Evolutionary conservation across 2,797 vertebrate species (phyloP), one percentile per base, ranked within the genome.

Genomic region (Rhinatrema bivittatum): DNA sequence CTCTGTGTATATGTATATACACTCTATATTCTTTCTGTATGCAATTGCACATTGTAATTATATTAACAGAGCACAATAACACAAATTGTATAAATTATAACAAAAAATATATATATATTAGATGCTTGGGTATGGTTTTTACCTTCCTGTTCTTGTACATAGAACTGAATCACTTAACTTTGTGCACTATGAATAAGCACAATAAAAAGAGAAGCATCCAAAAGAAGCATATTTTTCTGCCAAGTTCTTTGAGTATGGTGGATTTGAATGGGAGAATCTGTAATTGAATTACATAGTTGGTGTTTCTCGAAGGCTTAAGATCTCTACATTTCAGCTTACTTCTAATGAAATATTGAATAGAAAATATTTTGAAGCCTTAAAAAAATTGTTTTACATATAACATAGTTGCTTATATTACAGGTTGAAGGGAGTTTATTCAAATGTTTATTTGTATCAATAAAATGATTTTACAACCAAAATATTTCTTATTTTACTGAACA

Each of bases 361-460:
- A n/a, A n/a, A n/a, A n/a, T n/a, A n/a, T n/a, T n/a, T n/a, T n/a
- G n/a, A n/a, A n/a, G n/a, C n/a, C n/a, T n/a, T n/a, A n/a, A n/a
- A n/a, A n/a, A n/a, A n/a, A n/a, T n/a, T n/a, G n/a, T n/a, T n/a
- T n/a, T n/a, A n/a, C n/a, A n/a, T n/a, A n/a, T n/a, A n/a, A n/a
- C n/a, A 64, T 69, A 68, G 61, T 65, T 55, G 74, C 75, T 79
- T 76, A 61, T 72, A 67, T 74, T 75, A 68, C 76, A 76, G 62
- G 65, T 81, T 62, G 81, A 80, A 68, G 59, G 78, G 68, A 81
- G 88, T 86, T 87, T 80, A 84, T 81, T 84, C 74, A 78, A 86
- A 79, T 82, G 80, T 85, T 86, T 86, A 88, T 87, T 90, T 89
- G 87, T 84, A 86, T 66, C 87, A 87, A 91, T 91, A 91, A 93